A percentile compares a stretch with the other conserved stretches of the same genome.
These are phyloP conservation scores for Taxidea taxus DNA, from an alignment of 2,113 vertebrate species.

Conservation along the genomic window DNA sequence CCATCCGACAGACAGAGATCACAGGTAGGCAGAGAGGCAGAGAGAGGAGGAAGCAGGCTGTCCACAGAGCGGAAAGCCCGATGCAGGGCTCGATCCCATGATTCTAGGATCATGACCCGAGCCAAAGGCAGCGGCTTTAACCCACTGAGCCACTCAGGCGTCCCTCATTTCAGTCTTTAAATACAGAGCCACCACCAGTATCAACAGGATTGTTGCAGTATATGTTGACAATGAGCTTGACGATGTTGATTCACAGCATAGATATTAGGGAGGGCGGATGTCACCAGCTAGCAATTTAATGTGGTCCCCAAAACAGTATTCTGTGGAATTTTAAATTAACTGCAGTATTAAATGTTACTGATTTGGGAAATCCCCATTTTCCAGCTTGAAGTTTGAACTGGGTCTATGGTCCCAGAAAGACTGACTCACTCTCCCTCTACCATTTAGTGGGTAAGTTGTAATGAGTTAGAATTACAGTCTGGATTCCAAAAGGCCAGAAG, in stretches of 20 bases:
- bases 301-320: neutral
- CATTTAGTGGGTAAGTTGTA: neutral
- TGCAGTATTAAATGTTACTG: neutral
- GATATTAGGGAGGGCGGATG: neutral
- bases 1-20: too few species aligned
- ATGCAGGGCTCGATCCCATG: too few species aligned
- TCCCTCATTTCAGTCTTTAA: neutral
- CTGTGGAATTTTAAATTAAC: neutral
- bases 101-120: too few species aligned
- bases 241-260: neutral
- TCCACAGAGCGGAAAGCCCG: too few species aligned
- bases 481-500: neutral
- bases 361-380: neutral
- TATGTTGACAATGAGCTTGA: neutral
- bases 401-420: neutral
- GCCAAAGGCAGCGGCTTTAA: too few species aligned
- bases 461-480: neutral
- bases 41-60: too few species aligned
- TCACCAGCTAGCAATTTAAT: neutral
- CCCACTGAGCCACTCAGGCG: too few species aligned
- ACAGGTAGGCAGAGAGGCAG: too few species aligned
- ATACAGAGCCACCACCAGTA: neutral
- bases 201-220: neutral
- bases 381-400: conserved; percentile 5
- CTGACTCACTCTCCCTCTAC: neutral